Conservation (phyloP, 2,113 vertebrate species). For the Dinomys branickii region DNA sequence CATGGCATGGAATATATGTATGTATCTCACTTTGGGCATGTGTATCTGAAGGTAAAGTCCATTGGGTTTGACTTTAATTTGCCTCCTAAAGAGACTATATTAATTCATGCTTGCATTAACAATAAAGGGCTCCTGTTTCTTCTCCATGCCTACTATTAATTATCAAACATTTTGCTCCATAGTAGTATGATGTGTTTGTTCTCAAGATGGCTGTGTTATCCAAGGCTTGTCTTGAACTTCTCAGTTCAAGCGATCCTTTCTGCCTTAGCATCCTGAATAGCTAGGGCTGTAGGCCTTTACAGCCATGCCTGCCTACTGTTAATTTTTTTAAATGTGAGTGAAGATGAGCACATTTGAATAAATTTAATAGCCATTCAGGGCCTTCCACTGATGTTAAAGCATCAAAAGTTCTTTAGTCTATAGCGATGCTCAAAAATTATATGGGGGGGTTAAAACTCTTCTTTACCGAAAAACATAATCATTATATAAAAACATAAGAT, state of each 20-base stretch:
- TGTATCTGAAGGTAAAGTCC: constrained; percentile 31
- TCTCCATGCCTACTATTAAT: background rate
- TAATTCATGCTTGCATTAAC: background rate
- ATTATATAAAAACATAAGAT: background rate
- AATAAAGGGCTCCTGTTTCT: background rate
- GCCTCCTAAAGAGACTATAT: background rate
- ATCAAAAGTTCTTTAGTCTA: background rate
- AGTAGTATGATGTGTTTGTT: background rate
- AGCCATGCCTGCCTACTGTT: background rate
- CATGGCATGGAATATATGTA: background rate
- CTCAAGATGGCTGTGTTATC: background rate
- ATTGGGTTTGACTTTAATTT: constrained; percentile 23
- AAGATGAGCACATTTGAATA: background rate
- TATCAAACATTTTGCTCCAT: background rate
- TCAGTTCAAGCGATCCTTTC: background rate
- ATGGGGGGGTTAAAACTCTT: background rate
- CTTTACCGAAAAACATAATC: background rate
- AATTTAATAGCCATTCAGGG: background rate
- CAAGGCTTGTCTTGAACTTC: background rate
- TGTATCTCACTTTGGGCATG: background rate
- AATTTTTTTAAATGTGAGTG: background rate
- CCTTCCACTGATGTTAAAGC: background rate
- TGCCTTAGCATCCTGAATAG: background rate
- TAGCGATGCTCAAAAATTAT: background rate
- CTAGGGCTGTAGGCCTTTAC: background rate